Conservation (phyloP, 2,888 invertebrate species). For the Labia minor region DNA sequence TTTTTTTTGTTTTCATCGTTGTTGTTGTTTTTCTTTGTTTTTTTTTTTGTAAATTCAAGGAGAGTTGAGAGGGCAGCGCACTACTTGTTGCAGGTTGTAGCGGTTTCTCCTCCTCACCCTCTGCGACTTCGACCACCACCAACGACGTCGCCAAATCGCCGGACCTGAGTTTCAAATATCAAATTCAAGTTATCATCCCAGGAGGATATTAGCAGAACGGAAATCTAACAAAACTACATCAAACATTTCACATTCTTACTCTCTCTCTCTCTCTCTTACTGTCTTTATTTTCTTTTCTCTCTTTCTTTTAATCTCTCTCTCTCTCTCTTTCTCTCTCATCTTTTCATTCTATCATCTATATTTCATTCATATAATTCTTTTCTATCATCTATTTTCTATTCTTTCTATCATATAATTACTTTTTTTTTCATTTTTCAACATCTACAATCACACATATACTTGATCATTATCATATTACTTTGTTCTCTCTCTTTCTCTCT, state of each 20-base stretch:
- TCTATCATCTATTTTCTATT: background rate
- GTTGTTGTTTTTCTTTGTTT: no score
- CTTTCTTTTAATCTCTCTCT: background rate
- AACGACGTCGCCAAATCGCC: background rate
- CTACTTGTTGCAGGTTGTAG: background rate
- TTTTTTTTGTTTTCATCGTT: no score
- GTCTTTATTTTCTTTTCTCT: background rate
- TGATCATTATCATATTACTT: conserved; percentile 16
- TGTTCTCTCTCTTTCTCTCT: conserved; percentile 21
- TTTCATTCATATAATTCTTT: background rate
- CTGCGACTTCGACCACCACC: background rate
- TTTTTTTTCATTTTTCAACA: conserved; percentile 14
- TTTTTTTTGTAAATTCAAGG: no score
- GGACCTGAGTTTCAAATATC: background rate
- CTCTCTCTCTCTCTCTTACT: background rate
- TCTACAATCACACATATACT: background rate
- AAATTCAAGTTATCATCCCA: background rate
- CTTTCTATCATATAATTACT: background rate
- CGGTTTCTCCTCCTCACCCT: background rate
- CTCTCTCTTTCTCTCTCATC: background rate
- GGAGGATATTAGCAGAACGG: background rate
- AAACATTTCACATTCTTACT: background rate
- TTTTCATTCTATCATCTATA: background rate
- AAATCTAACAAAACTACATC: background rate
- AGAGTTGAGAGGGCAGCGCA: background rate